These are phyloP conservation scores for Megaceryle maxima DNA, from an alignment of 2,113 vertebrate genomes.

Conservation along the genomic window DNA sequence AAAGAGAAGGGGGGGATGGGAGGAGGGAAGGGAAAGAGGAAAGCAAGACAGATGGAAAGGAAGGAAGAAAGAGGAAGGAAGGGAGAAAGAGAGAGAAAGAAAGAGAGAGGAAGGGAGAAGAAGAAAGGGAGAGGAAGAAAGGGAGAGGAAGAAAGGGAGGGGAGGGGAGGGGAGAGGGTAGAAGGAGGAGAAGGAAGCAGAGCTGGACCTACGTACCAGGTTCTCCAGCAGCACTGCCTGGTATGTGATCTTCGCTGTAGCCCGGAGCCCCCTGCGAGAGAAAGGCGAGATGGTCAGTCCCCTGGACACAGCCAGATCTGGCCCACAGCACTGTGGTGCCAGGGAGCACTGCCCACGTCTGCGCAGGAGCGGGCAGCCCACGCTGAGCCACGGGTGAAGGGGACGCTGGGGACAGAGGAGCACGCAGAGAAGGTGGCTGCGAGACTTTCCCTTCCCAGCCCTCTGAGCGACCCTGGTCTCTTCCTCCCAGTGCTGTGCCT, in stretches of 20 bases:
- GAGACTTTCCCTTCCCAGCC: neutral
- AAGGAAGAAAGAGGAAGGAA: too few relatives aligned
- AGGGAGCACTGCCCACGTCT: neutral
- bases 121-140: too few relatives aligned
- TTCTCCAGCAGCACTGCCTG: slow-evolving; percentile 86
- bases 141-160: too few relatives aligned
- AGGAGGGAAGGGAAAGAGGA: too few relatives aligned
- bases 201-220: slow-evolving; percentile 69
- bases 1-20: too few relatives aligned
- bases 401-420: neutral
- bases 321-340: neutral
- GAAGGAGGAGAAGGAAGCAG: neutral
- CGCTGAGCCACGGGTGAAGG: neutral
- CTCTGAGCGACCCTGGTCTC: neutral
- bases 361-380: accelerated
- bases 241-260: slow-evolving; percentile 88
- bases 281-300: neutral
- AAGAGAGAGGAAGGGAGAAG: too few relatives aligned
- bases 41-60: too few relatives aligned
- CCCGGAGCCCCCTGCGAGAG: slow-evolving; percentile 82
- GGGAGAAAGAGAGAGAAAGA: too few relatives aligned
- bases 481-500: neutral
- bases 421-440: neutral
- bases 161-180: too few relatives aligned
- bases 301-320: accelerated